phyloP scores from a whole-genome alignment of 2,113 vertebrate species.

The Mus musculus region GRCm39 chr16:48711501-48712000 shows the following conservation, averaged over 20 bases:
- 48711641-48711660: neutral
- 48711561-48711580: conserved; percentile 9
- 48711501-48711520: neutral
- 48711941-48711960: neutral
- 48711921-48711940: neutral
- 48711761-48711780: neutral
- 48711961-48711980: neutral
- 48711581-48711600: neutral
- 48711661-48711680: conserved; percentile 53
- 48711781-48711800: conserved; percentile 22
- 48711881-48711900: neutral
- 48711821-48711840: neutral
- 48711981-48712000: neutral
- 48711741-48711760: neutral
- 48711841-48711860: neutral
- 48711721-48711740: conserved; percentile 14
- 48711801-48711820: neutral
- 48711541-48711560: neutral
- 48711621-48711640: neutral
- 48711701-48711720: neutral
- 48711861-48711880: conserved; percentile 14
- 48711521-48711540: neutral
- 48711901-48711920: neutral
- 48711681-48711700: neutral
- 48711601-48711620: neutral